A percentile compares a stretch with the other conserved stretches of the same genome.
phyloP scores from a whole-genome alignment of 2,888 invertebrate species.

The Amphipyra berbera region DNA sequence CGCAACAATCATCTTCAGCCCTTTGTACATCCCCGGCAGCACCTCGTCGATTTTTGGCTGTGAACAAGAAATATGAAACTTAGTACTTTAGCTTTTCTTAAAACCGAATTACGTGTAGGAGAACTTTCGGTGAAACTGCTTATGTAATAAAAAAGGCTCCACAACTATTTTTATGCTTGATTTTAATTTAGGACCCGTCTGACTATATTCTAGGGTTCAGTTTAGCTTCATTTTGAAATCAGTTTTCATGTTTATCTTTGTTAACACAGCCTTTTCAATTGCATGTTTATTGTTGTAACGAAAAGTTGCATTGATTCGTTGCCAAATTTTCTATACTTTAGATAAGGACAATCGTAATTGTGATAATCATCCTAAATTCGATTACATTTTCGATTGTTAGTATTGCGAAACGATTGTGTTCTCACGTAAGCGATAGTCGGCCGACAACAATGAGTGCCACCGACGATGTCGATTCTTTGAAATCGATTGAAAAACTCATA shows the following conservation, averaged over 20 bases:
- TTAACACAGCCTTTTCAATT: not conserved
- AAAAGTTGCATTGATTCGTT: constrained; percentile 28
- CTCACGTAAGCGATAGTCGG: constrained; percentile 87
- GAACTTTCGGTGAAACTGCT: no score
- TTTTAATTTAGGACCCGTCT: no score
- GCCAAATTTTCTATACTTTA: constrained; percentile 48
- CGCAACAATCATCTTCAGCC: constrained; percentile 93
- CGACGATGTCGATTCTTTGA: constrained; percentile 86
- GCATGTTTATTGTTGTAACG: constrained; percentile 16
- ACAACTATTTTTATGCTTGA: no score
- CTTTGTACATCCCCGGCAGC: constrained; percentile 91
- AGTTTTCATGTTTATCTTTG: not conserved
- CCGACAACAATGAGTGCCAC: constrained; percentile 87
- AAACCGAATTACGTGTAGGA: not conserved
- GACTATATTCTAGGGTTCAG: no score
- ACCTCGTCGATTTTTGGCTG: constrained; percentile 77
- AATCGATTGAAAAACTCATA: constrained; percentile 87
- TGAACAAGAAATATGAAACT: constrained; percentile 59
- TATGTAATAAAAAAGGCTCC: no score
- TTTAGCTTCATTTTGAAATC: not conserved
- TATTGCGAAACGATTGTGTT: constrained; percentile 86
- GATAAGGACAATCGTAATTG: constrained; percentile 61
- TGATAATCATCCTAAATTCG: constrained; percentile 74
- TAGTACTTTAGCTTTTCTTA: constrained; percentile 28
- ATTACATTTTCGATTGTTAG: constrained; percentile 70